phyloP scores from a whole-genome alignment of 2,888 invertebrate species.

The Bombylius major region DNA sequence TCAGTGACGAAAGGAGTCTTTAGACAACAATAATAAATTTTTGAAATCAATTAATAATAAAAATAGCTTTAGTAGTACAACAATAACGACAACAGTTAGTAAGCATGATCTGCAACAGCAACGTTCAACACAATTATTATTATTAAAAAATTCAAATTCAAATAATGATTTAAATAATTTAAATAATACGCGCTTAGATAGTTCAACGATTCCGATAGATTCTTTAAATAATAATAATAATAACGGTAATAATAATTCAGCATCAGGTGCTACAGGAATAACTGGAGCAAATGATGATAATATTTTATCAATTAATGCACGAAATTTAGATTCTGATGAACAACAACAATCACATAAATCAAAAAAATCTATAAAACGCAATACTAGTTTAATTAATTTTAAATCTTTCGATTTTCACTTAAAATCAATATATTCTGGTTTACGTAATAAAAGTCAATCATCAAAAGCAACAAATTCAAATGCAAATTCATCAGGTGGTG shows the following conservation, averaged over 20 bases:
- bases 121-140: conserved; percentile 9
- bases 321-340: conserved; percentile 1
- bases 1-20: conserved; percentile 58
- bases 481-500: neutral
- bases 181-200: conserved; percentile 24
- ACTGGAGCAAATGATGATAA: neutral
- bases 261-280: conserved; percentile 6
- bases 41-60: conserved; percentile 30
- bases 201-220: conserved; percentile 28
- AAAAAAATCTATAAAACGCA: conserved; percentile 16
- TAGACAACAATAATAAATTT: conserved; percentile 40
- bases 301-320: neutral
- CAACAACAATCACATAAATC: conserved; percentile 1
- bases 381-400: conserved; percentile 29
- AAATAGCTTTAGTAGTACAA: conserved; percentile 37
- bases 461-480: neutral
- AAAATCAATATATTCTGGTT: conserved; percentile 32
- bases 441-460: conserved; percentile 21
- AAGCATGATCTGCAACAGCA: conserved; percentile 32
- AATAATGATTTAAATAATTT: conserved; percentile 10
- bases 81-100: conserved; percentile 37
- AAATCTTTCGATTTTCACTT: conserved; percentile 35
- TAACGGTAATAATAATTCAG: conserved; percentile 13
- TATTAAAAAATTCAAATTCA: conserved; percentile 9
- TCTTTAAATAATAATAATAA: conserved; percentile 25